These are phyloP conservation scores for Catamblyrhynchus diadema DNA, from an alignment of 2,797 vertebrate species.

Conservation along the genomic window DNA sequence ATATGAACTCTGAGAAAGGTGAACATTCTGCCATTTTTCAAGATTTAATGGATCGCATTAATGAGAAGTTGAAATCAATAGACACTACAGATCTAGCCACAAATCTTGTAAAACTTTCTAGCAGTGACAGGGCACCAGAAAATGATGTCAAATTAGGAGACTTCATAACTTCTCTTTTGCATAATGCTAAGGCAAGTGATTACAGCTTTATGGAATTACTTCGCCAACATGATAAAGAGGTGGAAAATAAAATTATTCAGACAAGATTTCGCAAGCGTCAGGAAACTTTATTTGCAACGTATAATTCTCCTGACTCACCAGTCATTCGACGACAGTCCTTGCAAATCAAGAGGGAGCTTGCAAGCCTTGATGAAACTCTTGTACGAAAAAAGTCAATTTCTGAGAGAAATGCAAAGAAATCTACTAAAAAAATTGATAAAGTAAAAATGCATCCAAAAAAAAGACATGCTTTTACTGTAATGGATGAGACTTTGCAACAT, in stretches of 20 bases:
- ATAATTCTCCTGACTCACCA: conserved; percentile 80
- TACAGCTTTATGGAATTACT: conserved; percentile 91
- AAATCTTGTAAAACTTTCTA: conserved; percentile 67
- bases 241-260: conserved; percentile 86
- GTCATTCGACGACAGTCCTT: conserved; percentile 82
- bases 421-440: conserved; percentile 30
- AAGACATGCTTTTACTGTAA: conserved; percentile 50
- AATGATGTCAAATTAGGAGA: conserved; percentile 83
- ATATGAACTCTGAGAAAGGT: conserved; percentile 59
- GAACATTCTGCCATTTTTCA: conserved; percentile 80
- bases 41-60: conserved; percentile 88
- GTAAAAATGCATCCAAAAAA: conserved; percentile 45
- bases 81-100: conserved; percentile 79
- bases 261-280: conserved; percentile 86
- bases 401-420: conserved; percentile 77
- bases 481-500: conserved; percentile 48
- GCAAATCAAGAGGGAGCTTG: conserved; percentile 88
- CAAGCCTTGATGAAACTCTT: conserved; percentile 79
- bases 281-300: conserved; percentile 81
- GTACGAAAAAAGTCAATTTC: conserved; percentile 72
- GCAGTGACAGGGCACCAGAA: conserved; percentile 71
- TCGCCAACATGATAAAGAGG: conserved; percentile 80
- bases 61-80: conserved; percentile 89
- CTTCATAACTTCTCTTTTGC: conserved; percentile 89
- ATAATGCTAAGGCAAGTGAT: conserved; percentile 83